Base-by-base conservation (phyloP, 2,888 invertebrate genomes). In the Ophion costatus region DNA sequence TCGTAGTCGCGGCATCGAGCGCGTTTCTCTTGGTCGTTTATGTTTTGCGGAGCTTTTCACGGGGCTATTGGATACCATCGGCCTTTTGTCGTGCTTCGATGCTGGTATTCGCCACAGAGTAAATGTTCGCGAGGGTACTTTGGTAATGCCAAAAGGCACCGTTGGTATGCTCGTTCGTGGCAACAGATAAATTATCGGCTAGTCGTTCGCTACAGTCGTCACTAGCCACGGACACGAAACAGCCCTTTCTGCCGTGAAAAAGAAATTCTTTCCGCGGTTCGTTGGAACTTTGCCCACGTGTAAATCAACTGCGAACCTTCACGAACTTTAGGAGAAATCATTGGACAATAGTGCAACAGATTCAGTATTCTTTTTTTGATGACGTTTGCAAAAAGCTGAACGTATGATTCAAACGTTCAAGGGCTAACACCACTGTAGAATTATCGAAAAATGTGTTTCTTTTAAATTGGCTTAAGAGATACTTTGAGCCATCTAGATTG, bases 181-280 rank as follows among this genome's bases (percentile, higher is more conserved):
- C 78, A 63, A 85, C 82, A 79, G 64, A 80, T 71, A 78, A 80
- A 85, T 80, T 80, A 80, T 73, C 69, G 80, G 56, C 17, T 29
- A 42, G 45, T 24, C 63, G 42, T 61, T 69, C 5, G 11, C 73
- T 24, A 42, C 63, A n/a, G 45, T 80, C 66, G 66, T 66, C 77
- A 29, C 14, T 22, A 38, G 38, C 74, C 76, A 74, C 73, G 57
- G n/a, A 78, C 73, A 56, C 33, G 63, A 67, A 42, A 74, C 57
- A 59, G 29, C 56, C 29, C 57, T 14, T 69, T 20, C 33, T 69
- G 70, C 10, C 56, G 20, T 64, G 57, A 56, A 64, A 85, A 67
- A 71, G 20, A 56, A 71, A 79, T 76, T 75, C 51, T 69, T 78
- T 70, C n/a, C 24, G 63, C 59, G 56, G 24, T 63, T 78, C 33